phyloP scores from a whole-genome alignment of 2,113 vertebrate species.

The Promerops cafer region DNA sequence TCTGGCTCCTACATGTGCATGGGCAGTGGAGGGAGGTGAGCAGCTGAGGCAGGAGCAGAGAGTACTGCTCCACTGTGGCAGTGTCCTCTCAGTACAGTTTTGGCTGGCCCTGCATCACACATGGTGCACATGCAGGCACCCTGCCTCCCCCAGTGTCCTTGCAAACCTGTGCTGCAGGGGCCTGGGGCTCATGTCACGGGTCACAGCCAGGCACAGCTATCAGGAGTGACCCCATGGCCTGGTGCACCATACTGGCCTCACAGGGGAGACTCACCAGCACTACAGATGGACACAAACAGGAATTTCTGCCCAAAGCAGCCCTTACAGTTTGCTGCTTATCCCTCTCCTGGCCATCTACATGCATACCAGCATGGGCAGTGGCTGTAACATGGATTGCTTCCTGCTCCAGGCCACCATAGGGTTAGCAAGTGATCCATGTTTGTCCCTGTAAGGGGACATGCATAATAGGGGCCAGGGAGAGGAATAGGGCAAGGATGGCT shows the following conservation, averaged over 20 bases:
- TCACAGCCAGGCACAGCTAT: background rate
- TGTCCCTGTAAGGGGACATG: background rate
- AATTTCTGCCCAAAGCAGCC: background rate
- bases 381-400: background rate
- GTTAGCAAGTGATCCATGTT: background rate
- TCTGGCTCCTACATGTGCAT: background rate
- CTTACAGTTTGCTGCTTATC: background rate
- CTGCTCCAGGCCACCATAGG: rapidly evolving
- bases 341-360: background rate
- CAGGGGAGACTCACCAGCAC: background rate
- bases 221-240: background rate
- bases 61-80: background rate
- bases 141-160: background rate
- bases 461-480: background rate
- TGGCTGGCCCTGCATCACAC: background rate
- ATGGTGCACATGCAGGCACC: background rate
- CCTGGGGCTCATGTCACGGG: background rate
- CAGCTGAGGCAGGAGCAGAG: background rate
- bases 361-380: background rate
- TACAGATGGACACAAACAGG: background rate
- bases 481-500: background rate
- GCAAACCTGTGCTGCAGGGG: background rate
- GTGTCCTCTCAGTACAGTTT: rapidly evolving
- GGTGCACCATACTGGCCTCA: background rate
- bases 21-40: background rate